Evolutionary conservation across 2,797 vertebrate species (phyloP).

Genomic region (Pterois miles): DNA sequence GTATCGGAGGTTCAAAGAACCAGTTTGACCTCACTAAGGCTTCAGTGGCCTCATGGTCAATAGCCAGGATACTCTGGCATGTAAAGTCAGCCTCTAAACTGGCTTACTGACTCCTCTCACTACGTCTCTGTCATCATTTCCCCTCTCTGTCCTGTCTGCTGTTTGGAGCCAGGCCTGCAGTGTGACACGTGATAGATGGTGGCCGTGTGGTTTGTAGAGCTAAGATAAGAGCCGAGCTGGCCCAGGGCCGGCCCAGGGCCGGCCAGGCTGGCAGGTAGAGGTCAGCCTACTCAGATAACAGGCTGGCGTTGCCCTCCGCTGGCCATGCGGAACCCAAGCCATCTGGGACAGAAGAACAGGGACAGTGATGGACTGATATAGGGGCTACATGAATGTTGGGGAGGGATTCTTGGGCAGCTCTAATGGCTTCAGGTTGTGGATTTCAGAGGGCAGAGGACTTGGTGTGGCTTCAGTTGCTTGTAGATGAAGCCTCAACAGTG

Average conservation of each 20-base stretch:
- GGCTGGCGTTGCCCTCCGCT: constrained; percentile 51
- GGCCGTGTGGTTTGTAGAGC: constrained; percentile 2
- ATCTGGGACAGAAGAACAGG: constrained; percentile 72
- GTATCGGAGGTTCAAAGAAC: constrained; percentile 25
- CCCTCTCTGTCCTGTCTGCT: background rate
- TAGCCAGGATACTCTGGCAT: background rate
- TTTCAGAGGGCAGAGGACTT: background rate
- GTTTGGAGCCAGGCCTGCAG: background rate
- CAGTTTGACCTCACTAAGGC: constrained; percentile 13
- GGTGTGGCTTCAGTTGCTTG: constrained; percentile 40
- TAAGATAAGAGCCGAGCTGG: constrained; percentile 26
- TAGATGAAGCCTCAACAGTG: constrained; percentile 8
- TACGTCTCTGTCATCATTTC: background rate
- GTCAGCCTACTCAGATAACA: constrained; percentile 65
- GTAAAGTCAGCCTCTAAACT: background rate
- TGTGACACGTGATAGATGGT: constrained; percentile 18
- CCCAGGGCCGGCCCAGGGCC: background rate
- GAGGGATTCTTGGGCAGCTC: constrained; percentile 14
- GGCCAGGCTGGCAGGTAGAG: constrained; percentile 33
- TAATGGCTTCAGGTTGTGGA: constrained; percentile 28
- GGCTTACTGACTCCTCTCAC: background rate
- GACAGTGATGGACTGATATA: constrained; percentile 56
- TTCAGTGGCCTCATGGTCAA: background rate
- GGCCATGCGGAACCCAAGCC: constrained; percentile 80
- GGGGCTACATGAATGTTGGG: constrained; percentile 12